Evolutionary conservation across 2,888 invertebrate genomes (phyloP), one percentile per base, ranked within the genome.

Genomic region (Erannis defoliaria): DNA sequence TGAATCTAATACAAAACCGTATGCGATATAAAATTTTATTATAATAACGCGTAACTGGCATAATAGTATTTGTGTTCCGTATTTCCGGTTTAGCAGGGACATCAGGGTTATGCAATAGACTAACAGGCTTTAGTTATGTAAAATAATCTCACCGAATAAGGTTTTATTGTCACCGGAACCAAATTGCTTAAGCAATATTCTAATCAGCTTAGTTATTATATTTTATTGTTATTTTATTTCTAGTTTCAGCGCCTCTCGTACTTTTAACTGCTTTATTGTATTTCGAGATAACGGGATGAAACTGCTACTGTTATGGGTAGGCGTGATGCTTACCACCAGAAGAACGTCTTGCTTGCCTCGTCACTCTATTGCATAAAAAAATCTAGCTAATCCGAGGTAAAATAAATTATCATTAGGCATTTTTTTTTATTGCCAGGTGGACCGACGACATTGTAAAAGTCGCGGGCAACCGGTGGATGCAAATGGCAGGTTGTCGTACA

Each of bases 1-100:
- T 29, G 19, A 29, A 51, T 49, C 14, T 6, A 26, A 43, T 19
- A 51, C 37, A 42, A 31, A 51, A 50, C 26, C 42, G 18, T 56
- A 35, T 50, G 33, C 50, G 23, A 29, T 26, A 42, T 40, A 19
- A 12, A 18, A 33, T 14, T 19, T 42, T 42, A 49, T 48, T 56
- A 14, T 31, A 31, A 29, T 45, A 45, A 51, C 45, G 9, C 48
- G n/a, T 19, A 23, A 31, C 26, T 21, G 29, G 5, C 6, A 40
- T 12, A n/a, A 23, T 21, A 31, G 19, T 37, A 9, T 37, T 4
- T 21, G 35, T 14, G 18, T 50, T 40, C 12, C 2, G 10, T 31
- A n/a, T 40, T 40, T 51, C 51, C 40, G 40, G 51, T 51, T 40
- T 29, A 18, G 19, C 38, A 19, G 29, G 18, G 40, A n/a, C 19